These are phyloP conservation scores for Danio jaintianensis DNA, from an alignment of 2,797 vertebrate species.

Conservation along the genomic window DNA sequence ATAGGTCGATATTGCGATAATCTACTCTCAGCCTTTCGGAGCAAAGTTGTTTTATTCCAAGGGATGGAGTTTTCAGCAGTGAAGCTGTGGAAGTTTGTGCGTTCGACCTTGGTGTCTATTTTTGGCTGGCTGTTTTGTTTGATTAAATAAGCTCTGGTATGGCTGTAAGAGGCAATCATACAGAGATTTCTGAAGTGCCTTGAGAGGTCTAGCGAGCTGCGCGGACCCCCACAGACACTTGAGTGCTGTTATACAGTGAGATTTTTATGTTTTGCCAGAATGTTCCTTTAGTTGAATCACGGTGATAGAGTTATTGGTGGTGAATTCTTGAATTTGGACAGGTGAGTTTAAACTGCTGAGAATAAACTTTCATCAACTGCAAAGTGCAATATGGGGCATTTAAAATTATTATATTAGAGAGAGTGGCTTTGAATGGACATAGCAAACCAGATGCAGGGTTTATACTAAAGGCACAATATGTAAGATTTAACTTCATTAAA, in stretches of 20 bases:
- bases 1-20: constrained; percentile 67
- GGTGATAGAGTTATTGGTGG: constrained; percentile 4
- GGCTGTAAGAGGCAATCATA: constrained; percentile 59
- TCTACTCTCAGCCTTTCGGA: constrained; percentile 58
- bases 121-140: constrained; percentile 62
- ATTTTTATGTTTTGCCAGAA: constrained; percentile 33
- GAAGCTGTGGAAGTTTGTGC: constrained; percentile 36
- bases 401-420: not conserved
- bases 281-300: constrained; percentile 6
- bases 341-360: not conserved
- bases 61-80: constrained; percentile 38
- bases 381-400: not conserved
- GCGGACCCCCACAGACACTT: not conserved
- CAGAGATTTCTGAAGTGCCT: constrained; percentile 48
- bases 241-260: constrained; percentile 48
- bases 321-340: constrained; percentile 26
- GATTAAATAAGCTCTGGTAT: constrained; percentile 68
- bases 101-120: constrained; percentile 55
- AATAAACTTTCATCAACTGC: not conserved
- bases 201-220: constrained; percentile 45
- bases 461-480: too few species aligned
- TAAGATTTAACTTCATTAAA: too few species aligned
- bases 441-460: too few species aligned
- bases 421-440: not conserved
- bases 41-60: constrained; percentile 65